Conservation (phyloP, 2,113 vertebrate genomes). For the Triplophysa siluroides region DNA sequence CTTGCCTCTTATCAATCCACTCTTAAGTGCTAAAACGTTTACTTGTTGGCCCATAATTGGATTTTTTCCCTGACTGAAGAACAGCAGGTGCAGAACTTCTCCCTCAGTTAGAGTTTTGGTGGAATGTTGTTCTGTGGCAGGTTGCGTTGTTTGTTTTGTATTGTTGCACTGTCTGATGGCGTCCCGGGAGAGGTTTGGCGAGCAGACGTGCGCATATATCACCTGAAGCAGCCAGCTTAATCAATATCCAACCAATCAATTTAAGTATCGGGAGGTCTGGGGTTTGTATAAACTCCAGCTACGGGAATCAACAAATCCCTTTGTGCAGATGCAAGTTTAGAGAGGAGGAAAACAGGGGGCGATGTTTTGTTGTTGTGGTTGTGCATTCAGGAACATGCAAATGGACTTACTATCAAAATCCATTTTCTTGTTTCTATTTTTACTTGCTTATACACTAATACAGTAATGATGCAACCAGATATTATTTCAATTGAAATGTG, state of each 20-base stretch:
- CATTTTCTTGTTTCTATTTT: neutral
- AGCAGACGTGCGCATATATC: conserved; percentile 45
- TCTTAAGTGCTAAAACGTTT: conserved; percentile 73
- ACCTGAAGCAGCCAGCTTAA: conserved; percentile 50
- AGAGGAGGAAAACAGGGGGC: neutral
- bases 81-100: conserved; percentile 30
- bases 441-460: neutral
- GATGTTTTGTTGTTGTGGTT: conserved; percentile 29
- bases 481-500: too few relatives aligned
- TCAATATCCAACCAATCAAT: conserved; percentile 66
- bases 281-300: conserved; percentile 28
- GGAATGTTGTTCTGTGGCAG: conserved; percentile 35
- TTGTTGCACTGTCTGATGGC: conserved; percentile 12
- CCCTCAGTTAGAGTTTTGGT: conserved; percentile 23
- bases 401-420: neutral
- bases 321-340: neutral
- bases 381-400: neutral
- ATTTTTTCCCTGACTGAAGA: conserved; percentile 68
- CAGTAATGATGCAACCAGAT: too few relatives aligned
- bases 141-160: conserved; percentile 22
- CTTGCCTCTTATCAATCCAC: conserved; percentile 62
- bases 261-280: conserved; percentile 61
- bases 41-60: conserved; percentile 75
- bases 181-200: conserved; percentile 4
- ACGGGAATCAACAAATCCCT: conserved; percentile 30